Conservation (phyloP, 2,888 invertebrate genomes). For the Amphipyra tragopoginis region DNA sequence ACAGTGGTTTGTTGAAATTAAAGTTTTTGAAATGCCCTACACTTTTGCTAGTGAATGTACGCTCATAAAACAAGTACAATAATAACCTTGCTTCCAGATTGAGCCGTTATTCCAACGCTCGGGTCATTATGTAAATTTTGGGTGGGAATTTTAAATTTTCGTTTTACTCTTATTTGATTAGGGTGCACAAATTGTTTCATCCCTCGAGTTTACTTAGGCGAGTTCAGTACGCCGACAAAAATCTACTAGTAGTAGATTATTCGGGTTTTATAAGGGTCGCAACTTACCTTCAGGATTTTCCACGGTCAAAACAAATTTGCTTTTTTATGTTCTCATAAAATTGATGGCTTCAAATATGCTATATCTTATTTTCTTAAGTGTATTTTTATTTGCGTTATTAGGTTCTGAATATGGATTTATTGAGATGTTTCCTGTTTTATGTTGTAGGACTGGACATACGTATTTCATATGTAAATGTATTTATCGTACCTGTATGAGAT, state of each 20-base stretch:
- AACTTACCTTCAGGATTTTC: slow-evolving; percentile 57
- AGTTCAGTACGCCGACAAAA: slow-evolving; percentile 58
- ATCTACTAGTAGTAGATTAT: slow-evolving; percentile 65
- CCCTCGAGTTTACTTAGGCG: slow-evolving; percentile 72
- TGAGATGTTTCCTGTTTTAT: slow-evolving; percentile 44
- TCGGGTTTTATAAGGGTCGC: slow-evolving; percentile 60
- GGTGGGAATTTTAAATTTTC: slow-evolving; percentile 77
- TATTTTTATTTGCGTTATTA: slow-evolving; percentile 54
- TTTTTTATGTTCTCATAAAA: slow-evolving; percentile 56
- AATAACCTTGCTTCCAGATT: slow-evolving; percentile 71
- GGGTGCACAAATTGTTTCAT: slow-evolving; percentile 82
- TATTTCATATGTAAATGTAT: slow-evolving; percentile 23
- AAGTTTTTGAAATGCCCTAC: slow-evolving; percentile 3
- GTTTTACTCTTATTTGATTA: slow-evolving; percentile 83
- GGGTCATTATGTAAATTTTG: slow-evolving; percentile 80
- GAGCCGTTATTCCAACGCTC: slow-evolving; percentile 71
- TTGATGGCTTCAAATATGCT: slow-evolving; percentile 53
- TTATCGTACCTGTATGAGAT: slow-evolving; percentile 3
- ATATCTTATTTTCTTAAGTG: slow-evolving; percentile 53
- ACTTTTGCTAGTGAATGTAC: slow-evolving; percentile 43
- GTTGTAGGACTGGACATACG: slow-evolving; percentile 10
- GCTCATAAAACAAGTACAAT: slow-evolving; percentile 64
- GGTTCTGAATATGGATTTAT: slow-evolving; percentile 58
- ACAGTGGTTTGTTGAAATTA: background rate
- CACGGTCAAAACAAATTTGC: slow-evolving; percentile 58